Evolutionary conservation across 2,113 vertebrate genomes (phyloP).

Genomic region (Prionailurus viverrinus): DNA sequence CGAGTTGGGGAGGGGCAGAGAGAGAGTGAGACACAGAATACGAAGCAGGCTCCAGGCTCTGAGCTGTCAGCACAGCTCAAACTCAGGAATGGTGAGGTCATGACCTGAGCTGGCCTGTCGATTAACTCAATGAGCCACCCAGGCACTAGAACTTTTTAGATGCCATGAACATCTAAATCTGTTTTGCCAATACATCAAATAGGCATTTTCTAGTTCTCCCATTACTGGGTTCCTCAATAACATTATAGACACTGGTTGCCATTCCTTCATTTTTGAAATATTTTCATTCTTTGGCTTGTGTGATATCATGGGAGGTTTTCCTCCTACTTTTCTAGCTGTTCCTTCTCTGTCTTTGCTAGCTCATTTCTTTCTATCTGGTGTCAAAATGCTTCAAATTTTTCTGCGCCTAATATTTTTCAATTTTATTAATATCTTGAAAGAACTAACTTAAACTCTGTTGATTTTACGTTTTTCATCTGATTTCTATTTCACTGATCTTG

Average conservation of each 20-base stretch:
- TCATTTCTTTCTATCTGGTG: background rate
- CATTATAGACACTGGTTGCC: background rate
- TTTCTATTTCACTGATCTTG: background rate
- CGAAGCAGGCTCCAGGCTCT: too few relatives aligned
- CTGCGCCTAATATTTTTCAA: background rate
- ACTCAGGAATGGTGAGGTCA: too few relatives aligned
- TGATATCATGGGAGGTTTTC: background rate
- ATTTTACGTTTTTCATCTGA: background rate
- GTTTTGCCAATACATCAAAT: background rate
- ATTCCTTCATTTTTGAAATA: background rate
- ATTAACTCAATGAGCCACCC: too few relatives aligned
- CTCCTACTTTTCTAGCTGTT: background rate
- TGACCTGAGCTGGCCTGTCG: too few relatives aligned
- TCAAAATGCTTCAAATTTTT: background rate
- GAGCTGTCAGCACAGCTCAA: too few relatives aligned
- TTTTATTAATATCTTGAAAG: background rate
- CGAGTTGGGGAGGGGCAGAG: too few relatives aligned
- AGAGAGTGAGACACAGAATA: too few relatives aligned
- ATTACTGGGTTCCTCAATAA: background rate
- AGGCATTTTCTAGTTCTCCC: background rate
- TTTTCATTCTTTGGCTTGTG: background rate
- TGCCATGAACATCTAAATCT: background rate
- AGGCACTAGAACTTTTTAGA: background rate
- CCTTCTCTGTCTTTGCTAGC: background rate
- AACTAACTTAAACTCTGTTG: background rate